phyloP scores from a whole-genome alignment of 2,113 vertebrate genomes.

The Sinocyclocheilus grahami region DNA sequence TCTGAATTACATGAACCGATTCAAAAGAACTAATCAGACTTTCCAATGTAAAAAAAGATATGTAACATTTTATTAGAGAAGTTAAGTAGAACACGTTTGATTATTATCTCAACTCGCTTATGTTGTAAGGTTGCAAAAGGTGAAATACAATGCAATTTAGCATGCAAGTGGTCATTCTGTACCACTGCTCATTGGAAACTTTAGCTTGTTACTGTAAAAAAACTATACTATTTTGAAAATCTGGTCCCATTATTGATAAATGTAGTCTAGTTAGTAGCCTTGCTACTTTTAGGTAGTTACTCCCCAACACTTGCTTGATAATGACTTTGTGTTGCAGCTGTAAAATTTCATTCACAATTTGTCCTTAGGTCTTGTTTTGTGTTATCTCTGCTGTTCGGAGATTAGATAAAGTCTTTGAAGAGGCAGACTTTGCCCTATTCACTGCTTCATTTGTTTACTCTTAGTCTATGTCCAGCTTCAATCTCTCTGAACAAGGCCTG shows the following conservation, averaged over 20 bases:
- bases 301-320: background rate
- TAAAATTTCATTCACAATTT: conserved; percentile 38
- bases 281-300: background rate
- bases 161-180: background rate
- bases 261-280: background rate
- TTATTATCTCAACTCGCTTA: background rate
- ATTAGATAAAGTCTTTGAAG: conserved; percentile 77
- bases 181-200: background rate
- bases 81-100: background rate
- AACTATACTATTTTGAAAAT: background rate
- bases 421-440: conserved; percentile 75
- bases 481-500: conserved; percentile 10
- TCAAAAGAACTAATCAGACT: background rate
- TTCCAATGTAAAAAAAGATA: background rate
- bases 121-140: background rate
- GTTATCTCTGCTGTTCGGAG: conserved; percentile 52
- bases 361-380: conserved; percentile 21
- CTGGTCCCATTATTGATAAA: background rate
- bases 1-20: background rate
- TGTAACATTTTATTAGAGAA: background rate
- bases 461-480: conserved; percentile 51
- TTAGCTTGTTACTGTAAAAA: background rate
- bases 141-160: background rate
- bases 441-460: conserved; percentile 45
- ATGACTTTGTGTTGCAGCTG: conserved; percentile 2